Evolutionary conservation across 2,113 vertebrate genomes (phyloP).

Genomic region (Noctilio leporinus): DNA sequence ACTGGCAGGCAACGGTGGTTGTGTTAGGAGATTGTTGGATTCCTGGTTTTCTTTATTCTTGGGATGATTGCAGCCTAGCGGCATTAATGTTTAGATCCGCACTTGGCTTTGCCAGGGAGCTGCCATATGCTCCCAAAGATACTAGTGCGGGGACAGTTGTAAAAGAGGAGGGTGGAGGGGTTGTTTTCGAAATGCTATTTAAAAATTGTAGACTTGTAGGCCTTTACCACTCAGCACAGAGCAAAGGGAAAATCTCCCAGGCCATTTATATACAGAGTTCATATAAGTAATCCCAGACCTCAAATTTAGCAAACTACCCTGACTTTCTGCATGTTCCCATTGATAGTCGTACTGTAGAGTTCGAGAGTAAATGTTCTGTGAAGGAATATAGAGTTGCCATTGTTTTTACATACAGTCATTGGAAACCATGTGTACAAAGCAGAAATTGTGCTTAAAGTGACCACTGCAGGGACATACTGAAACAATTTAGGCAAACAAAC

Average conservation of each 20-base stretch:
- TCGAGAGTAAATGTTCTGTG: not conserved
- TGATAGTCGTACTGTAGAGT: not conserved
- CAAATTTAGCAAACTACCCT: not conserved
- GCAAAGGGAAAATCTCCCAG: not conserved
- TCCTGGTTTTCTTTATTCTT: constrained; percentile 48
- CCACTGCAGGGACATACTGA: not conserved
- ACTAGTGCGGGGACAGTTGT: not conserved
- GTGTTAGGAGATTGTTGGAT: constrained; percentile 31
- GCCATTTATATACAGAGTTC: not conserved
- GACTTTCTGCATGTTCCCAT: not conserved
- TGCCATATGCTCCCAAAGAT: constrained; percentile 50
- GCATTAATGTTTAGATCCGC: constrained; percentile 38
- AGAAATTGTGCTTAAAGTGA: not conserved
- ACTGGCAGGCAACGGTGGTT: constrained; percentile 45
- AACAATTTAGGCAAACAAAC: not conserved
- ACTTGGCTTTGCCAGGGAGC: constrained; percentile 41
- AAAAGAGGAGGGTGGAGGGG: not conserved
- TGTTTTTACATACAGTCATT: not conserved
- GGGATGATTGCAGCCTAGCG: not conserved
- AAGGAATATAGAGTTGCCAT: not conserved
- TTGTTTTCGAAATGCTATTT: not conserved
- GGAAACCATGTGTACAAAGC: not conserved
- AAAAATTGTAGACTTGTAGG: not conserved
- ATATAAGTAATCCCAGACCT: not conserved
- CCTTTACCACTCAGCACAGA: not conserved